Evolutionary conservation across 2,797 vertebrate genomes (phyloP).

Genomic region (Xiphorhynchus erythropygius): DNA sequence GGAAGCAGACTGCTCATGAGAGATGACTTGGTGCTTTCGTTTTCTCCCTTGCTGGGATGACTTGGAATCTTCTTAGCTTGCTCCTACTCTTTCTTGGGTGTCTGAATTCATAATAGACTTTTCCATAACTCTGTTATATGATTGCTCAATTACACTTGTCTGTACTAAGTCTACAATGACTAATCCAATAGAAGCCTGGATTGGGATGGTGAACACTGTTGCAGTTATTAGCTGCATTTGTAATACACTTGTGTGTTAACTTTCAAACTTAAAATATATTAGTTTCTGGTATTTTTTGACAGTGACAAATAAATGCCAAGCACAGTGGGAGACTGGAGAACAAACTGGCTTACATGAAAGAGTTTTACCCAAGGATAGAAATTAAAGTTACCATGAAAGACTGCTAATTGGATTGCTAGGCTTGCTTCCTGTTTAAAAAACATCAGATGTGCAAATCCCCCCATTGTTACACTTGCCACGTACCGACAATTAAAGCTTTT

Average conservation of each 20-base stretch:
- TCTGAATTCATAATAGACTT: background rate
- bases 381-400: constrained; percentile 21
- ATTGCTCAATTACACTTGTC: background rate
- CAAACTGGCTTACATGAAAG: background rate
- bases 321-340: background rate
- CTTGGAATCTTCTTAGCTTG: background rate
- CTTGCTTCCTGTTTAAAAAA: background rate
- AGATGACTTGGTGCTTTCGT: background rate
- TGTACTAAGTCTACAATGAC: background rate
- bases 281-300: background rate
- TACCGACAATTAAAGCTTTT: constrained; percentile 55
- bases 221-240: background rate
- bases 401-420: constrained; percentile 25
- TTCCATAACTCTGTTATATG: background rate
- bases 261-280: background rate
- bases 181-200: background rate
- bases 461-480: background rate
- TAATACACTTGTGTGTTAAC: background rate
- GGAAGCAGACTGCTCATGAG: background rate
- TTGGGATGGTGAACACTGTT: background rate
- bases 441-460: constrained; percentile 40
- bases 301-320: constrained; percentile 12
- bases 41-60: background rate
- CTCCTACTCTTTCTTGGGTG: background rate
- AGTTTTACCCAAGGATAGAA: constrained; percentile 27